Evolutionary conservation across 1,140 invertebrate genomes (phyloP).

Genomic region (Ceratosolen solmsi): DNA sequence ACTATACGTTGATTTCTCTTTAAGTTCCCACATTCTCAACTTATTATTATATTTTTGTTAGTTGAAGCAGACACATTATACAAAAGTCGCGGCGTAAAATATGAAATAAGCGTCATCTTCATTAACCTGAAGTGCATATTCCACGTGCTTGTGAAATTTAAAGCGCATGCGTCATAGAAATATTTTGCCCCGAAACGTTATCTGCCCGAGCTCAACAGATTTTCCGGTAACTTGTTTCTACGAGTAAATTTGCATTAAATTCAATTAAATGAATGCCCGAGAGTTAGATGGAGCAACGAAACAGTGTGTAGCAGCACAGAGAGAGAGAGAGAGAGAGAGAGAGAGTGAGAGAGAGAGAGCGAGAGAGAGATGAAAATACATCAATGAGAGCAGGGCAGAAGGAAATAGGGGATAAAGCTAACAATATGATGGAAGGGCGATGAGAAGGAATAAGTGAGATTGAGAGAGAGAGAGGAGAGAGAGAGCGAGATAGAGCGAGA

Average conservation of each 20-base stretch:
- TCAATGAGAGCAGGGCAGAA: neutral
- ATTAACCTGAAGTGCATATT: neutral
- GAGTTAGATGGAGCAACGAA: too few species aligned
- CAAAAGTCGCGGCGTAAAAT: conserved; percentile 6
- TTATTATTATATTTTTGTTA: conserved; percentile 1
- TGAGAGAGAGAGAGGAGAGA: neutral
- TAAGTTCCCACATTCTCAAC: neutral
- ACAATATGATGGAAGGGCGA: too few species aligned
- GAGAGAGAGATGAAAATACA: neutral
- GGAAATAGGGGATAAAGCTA: neutral
- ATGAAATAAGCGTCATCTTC: neutral
- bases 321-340: neutral
- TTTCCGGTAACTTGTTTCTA: neutral
- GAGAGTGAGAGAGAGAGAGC: neutral
- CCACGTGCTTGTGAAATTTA: neutral
- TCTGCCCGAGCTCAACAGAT: neutral
- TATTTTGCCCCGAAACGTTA: neutral
- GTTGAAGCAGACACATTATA: neutral
- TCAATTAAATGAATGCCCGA: neutral
- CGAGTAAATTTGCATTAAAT: neutral
- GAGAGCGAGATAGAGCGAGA: neutral
- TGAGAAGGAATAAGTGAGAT: neutral
- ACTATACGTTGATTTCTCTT: neutral
- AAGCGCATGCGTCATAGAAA: neutral
- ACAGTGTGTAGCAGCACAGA: too few species aligned